A percentile compares a stretch with the other conserved stretches of the same genome.
Evolutionary conservation across 2,797 vertebrate genomes (phyloP).

Genomic region (Sebastes minor): DNA sequence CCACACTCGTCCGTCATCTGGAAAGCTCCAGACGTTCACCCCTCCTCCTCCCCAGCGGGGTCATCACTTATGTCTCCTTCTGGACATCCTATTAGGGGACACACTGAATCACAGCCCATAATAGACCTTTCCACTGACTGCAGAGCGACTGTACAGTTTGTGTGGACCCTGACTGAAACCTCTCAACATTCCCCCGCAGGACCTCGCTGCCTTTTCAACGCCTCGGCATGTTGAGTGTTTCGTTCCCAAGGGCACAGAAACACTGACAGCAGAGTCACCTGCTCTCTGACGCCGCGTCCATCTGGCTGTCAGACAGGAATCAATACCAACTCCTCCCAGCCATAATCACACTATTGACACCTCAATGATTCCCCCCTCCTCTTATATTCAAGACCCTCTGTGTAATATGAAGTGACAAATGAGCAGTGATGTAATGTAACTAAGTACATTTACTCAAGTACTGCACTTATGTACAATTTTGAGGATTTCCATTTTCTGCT

Average conservation of each 20-base stretch:
- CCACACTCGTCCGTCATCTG: slow-evolving; percentile 67
- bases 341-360: slow-evolving; percentile 51
- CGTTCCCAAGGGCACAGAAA: not conserved
- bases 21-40: slow-evolving; percentile 51
- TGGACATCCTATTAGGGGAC: slow-evolving; percentile 49
- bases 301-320: slow-evolving; percentile 53
- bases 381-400: not conserved
- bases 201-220: not conserved
- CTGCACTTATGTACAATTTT: no score
- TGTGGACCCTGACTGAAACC: not conserved
- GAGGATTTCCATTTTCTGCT: no score
- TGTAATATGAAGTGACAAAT: not conserved
- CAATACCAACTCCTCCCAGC: slow-evolving; percentile 50
- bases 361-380: not conserved
- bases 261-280: slow-evolving; percentile 31
- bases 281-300: slow-evolving; percentile 29
- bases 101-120: slow-evolving; percentile 31
- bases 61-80: slow-evolving; percentile 61
- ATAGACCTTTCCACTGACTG: slow-evolving; percentile 15
- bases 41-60: not conserved
- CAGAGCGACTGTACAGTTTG: not conserved
- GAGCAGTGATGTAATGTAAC: not conserved
- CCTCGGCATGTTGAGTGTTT: not conserved
- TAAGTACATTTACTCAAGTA: not conserved
- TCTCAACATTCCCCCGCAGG: slow-evolving; percentile 11